Evolutionary conservation across 2,888 invertebrate genomes (phyloP).

Genomic region (Tipula vernalis): DNA sequence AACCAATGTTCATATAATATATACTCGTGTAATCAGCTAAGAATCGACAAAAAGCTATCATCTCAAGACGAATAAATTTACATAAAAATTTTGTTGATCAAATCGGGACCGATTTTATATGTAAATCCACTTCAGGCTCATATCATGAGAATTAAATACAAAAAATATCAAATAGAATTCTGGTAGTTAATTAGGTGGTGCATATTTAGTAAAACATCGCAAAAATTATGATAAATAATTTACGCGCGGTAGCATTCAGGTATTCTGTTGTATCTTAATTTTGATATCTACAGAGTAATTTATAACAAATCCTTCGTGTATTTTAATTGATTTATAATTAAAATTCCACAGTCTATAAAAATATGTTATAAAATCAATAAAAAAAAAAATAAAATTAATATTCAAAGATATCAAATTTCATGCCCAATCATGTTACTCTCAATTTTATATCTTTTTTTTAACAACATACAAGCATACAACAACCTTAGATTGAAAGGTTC

Average conservation of each 20-base stretch:
- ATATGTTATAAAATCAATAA: not conserved
- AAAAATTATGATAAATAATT: not conserved
- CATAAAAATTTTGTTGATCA: not conserved
- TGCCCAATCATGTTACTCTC: not conserved
- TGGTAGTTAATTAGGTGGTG: not conserved
- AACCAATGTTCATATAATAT: not conserved
- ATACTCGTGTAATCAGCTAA: not conserved
- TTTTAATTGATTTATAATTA: not conserved
- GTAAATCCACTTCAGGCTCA: conserved; percentile 4
- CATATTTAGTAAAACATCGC: not conserved
- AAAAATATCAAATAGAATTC: not conserved
- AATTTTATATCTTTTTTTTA: not conserved
- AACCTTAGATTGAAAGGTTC: not conserved
- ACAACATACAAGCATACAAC: not conserved
- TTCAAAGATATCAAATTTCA: not conserved
- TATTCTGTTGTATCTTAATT: too few species aligned
- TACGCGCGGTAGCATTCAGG: too few species aligned
- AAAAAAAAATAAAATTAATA: not conserved
- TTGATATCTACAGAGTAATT: not conserved
- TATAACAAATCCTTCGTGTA: not conserved
- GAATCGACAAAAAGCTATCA: not conserved
- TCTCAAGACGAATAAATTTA: not conserved
- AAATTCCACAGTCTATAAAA: conserved; percentile 4
- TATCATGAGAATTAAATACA: not conserved
- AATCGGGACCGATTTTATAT: not conserved